These are phyloP conservation scores for Drosophila sp. DNA, from an alignment of 1,140 invertebrate genomes.

Conservation along the genomic window DNA sequence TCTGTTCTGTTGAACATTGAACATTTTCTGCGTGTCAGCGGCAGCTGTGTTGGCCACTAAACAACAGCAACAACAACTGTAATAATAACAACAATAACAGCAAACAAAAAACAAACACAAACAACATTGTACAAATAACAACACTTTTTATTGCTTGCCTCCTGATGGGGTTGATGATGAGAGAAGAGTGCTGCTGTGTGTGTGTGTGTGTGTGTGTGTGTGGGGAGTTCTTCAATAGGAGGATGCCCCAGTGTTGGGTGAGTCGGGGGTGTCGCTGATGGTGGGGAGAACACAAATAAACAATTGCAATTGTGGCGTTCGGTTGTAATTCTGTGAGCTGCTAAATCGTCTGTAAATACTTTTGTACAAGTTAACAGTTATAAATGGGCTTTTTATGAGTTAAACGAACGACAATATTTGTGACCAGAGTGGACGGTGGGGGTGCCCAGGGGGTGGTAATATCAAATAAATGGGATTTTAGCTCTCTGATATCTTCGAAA, in stretches of 20 bases:
- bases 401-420: constrained; percentile 71
- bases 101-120: constrained; percentile 64
- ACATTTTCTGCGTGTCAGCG: constrained; percentile 74
- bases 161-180: constrained; percentile 36
- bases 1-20: constrained; percentile 56
- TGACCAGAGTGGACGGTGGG: constrained; percentile 17
- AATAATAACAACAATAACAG: constrained; percentile 74
- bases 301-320: constrained; percentile 71
- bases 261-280: background rate
- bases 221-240: background rate
- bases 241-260: background rate
- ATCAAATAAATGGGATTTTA: constrained; percentile 61
- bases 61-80: constrained; percentile 43
- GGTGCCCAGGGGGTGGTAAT: constrained; percentile 18
- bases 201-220: background rate
- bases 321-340: constrained; percentile 74
- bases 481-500: constrained; percentile 38
- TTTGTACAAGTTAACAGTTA: constrained; percentile 81
- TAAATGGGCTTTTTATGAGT: constrained; percentile 80
- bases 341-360: constrained; percentile 81
- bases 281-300: constrained; percentile 63
- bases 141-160: constrained; percentile 71
- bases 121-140: constrained; percentile 69
- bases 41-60: constrained; percentile 69
- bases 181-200: constrained; percentile 12